Conservation (phyloP, 2,113 vertebrate species). For the Carollia perspicillata region DNA sequence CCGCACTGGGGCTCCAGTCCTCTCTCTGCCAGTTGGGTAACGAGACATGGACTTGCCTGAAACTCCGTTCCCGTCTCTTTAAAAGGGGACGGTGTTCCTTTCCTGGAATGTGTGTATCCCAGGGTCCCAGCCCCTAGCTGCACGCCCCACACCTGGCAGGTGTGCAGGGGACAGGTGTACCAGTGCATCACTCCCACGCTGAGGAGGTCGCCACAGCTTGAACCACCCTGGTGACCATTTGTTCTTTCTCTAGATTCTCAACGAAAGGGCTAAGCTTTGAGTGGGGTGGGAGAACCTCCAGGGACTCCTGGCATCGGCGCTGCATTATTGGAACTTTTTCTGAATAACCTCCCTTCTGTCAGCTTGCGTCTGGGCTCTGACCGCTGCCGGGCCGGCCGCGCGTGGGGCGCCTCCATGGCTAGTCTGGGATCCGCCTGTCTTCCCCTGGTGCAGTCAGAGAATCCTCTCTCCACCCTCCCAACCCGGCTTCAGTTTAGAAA, state of each 20-base stretch:
- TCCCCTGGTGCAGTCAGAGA: neutral
- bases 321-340: fast-evolving
- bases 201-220: fast-evolving
- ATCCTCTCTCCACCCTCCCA: neutral
- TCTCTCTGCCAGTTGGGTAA: neutral
- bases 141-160: too few species aligned
- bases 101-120: neutral
- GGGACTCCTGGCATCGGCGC: neutral
- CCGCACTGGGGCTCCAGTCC: neutral
- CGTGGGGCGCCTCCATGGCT: neutral
- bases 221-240: neutral
- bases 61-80: neutral
- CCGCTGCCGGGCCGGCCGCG: neutral
- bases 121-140: fast-evolving
- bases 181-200: neutral
- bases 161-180: too few species aligned
- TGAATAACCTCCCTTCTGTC: neutral
- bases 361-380: neutral
- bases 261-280: neutral
- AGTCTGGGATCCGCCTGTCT: neutral
- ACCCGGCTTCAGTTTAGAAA: neutral
- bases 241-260: neutral
- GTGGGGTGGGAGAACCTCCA: neutral
- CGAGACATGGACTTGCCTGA: neutral
- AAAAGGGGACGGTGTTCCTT: neutral